Base-by-base conservation (phyloP, 1,140 invertebrate genomes). In the Nasonia vitripennis region DNA sequence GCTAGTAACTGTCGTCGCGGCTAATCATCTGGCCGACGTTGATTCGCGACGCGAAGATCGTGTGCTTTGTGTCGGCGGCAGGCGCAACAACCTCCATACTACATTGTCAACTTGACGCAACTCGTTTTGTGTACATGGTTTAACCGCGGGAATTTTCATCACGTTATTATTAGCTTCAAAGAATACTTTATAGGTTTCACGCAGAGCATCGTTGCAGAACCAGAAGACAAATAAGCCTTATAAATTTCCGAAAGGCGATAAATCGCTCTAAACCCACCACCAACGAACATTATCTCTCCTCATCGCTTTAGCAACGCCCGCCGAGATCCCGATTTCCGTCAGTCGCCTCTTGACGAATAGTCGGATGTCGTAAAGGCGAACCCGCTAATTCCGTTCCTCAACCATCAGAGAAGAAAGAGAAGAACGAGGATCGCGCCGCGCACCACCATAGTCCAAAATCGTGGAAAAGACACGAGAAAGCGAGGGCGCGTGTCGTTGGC, bases 1-100 rank as follows among this genome's bases (percentile, higher is more conserved):
- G 80, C 80, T 82, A 82, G 80, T 82, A 82, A 82, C 80, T 82
- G 80, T 82, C 68, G 68, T 37, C 70, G 27, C 27, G 31, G 80
- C 48, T 82, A 82, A 82, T 82, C 70, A 74, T 74, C 71, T 31
- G 68, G 78, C 62, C 78, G 37, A 45, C 79, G 79, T 45, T 81
- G 78, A 80, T n/a, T 27, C 62, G 31, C 34, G n/a, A 23, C 62
- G 31, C 12, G n/a, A 45, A 48, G 48, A n/a, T 70, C 12, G 67
- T 23, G 6, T 68, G 41, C 31, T 81, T 81, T 71, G 67, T 81
- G 5, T 41, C 78, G 62, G 34, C 78, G 62, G 34, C 34, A 37
- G 62, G 78, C 62, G 27, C 34, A 80, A 80, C 68, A 81, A 71
- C 41, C 68, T 81, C 34, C 17, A n/a, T n/a, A 62, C 14, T 27